Percentiles rank a stretch among this genome's conserved stretches.
These are phyloP conservation scores for Melanostigma gelatinosum DNA, from an alignment of 2,113 vertebrate genomes.

Conservation along the genomic window DNA sequence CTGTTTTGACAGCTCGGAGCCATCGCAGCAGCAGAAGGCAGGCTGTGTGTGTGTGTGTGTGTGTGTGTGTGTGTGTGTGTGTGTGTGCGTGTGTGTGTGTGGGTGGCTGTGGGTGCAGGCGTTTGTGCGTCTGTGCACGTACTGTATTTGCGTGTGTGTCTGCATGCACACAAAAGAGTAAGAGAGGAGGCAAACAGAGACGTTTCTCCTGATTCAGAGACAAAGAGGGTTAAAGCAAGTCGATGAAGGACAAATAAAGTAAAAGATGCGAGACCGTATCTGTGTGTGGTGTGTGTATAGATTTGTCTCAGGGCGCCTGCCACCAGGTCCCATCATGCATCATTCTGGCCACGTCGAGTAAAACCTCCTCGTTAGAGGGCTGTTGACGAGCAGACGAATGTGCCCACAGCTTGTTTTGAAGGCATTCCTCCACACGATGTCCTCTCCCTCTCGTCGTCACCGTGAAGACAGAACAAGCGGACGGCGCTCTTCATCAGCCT, in stretches of 20 bases:
- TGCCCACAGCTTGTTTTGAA: slow-evolving; percentile 5
- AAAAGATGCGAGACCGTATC: slow-evolving; percentile 18
- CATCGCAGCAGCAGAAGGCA: slow-evolving; percentile 79
- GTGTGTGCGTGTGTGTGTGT: slow-evolving; percentile 32
- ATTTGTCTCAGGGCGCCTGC: slow-evolving; percentile 21
- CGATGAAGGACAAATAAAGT: slow-evolving; percentile 42
- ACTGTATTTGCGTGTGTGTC: slow-evolving; percentile 34
- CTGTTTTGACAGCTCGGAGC: slow-evolving; percentile 83
- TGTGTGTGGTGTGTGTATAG: slow-evolving; percentile 39
- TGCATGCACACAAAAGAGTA: slow-evolving; percentile 53
- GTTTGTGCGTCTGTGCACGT: no score
- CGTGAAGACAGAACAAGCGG: slow-evolving; percentile 11
- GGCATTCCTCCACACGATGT: neutral
- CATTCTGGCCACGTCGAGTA: slow-evolving; percentile 38
- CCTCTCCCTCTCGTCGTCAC: slow-evolving; percentile 1
- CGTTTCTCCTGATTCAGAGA: slow-evolving; percentile 64
- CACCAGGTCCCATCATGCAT: slow-evolving; percentile 58
- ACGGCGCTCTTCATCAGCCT: slow-evolving; percentile 23
- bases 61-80: slow-evolving; percentile 20
- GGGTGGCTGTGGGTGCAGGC: slow-evolving; percentile 18
- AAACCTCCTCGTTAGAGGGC: slow-evolving; percentile 41
- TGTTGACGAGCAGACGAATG: slow-evolving; percentile 30
- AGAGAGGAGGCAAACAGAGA: slow-evolving; percentile 66
- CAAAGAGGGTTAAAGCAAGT: slow-evolving; percentile 48
- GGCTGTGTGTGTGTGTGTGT: slow-evolving; percentile 52